These are phyloP conservation scores for Thalassarche chlororhynchos DNA, from an alignment of 2,113 vertebrate species.

Conservation along the genomic window DNA sequence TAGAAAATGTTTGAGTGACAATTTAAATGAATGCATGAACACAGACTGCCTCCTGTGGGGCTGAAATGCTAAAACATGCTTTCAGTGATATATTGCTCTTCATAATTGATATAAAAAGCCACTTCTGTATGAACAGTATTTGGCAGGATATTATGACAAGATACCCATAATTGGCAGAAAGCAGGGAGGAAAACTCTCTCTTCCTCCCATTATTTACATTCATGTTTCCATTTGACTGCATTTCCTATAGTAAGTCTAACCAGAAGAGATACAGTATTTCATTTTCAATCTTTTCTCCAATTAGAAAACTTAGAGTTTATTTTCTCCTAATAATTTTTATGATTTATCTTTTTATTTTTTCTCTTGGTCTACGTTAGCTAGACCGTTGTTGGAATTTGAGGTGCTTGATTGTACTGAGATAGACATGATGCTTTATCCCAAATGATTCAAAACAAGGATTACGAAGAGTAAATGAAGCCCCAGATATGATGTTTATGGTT, in stretches of 20 bases:
- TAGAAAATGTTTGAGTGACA: not conserved
- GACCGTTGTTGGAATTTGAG: not conserved
- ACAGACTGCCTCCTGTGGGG: conserved; percentile 48
- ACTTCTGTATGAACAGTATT: not conserved
- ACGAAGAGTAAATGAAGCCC: not conserved
- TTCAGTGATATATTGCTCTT: not conserved
- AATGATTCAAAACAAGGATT: not conserved
- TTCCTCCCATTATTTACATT: not conserved
- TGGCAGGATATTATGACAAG: not conserved
- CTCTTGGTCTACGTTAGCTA: not conserved
- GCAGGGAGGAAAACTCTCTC: not conserved
- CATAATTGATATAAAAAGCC: not conserved
- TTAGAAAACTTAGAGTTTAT: not conserved
- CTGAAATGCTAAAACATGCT: not conserved
- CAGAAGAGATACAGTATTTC: not conserved
- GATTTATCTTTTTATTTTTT: not conserved
- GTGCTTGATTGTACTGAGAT: not conserved
- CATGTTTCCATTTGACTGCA: not conserved
- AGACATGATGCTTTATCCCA: not conserved
- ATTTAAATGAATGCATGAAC: not conserved
- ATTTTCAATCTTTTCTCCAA: not conserved
- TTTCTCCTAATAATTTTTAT: not conserved
- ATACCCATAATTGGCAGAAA: not conserved
- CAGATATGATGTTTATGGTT: not conserved
- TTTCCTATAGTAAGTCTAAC: not conserved